Conservation (phyloP, 2,797 vertebrate species). For the Arnoldichthys spilopterus region DNA sequence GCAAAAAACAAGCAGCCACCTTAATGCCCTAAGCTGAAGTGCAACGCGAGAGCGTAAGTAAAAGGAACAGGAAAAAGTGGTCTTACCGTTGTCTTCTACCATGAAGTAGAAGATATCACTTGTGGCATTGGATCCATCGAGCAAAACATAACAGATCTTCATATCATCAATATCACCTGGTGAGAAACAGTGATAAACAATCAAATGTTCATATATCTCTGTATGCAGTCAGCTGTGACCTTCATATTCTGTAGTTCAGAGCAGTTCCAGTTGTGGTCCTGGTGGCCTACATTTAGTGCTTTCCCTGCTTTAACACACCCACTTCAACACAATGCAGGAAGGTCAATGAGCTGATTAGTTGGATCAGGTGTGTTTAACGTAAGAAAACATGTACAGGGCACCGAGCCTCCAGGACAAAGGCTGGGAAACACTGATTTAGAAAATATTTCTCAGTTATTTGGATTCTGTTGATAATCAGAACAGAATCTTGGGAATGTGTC, state of each 20-base stretch:
- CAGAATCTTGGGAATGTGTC: not conserved
- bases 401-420: too few relatives aligned
- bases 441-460: not conserved
- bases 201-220: conserved; percentile 8
- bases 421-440: too few relatives aligned
- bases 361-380: too few relatives aligned
- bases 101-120: conserved; percentile 88
- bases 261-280: too few relatives aligned
- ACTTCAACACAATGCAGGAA: too few relatives aligned
- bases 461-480: not conserved
- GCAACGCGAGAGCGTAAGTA: not conserved
- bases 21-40: conserved; percentile 48
- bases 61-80: conserved; percentile 5
- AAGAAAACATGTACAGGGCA: too few relatives aligned
- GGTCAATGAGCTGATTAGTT: too few relatives aligned
- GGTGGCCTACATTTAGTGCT: too few relatives aligned
- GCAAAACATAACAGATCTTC: conserved; percentile 85
- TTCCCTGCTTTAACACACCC: too few relatives aligned
- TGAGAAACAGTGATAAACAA: not conserved
- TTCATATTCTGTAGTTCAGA: not conserved
- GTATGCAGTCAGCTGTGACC: not conserved
- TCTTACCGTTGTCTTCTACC: conserved; percentile 86
- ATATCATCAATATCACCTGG: conserved; percentile 88
- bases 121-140: conserved; percentile 82
- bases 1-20: conserved; percentile 61